Percentiles rank a stretch among this genome's conserved stretches.
Evolutionary conservation across 2,888 invertebrate genomes (phyloP).

Genomic region (Cheilosia scutellata): DNA sequence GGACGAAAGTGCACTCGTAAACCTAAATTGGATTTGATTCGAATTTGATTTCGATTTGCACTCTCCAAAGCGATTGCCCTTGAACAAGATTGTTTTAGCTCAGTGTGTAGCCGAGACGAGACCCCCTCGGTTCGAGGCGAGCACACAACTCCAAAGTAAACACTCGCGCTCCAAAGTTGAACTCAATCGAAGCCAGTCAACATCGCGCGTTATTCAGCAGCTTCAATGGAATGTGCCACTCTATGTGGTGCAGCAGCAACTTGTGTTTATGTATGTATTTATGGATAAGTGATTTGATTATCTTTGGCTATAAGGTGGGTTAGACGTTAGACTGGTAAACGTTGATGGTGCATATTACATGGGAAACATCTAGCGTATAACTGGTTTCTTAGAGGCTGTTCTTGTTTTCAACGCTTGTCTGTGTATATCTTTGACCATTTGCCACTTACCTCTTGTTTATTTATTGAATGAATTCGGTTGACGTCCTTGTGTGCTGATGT

Average conservation of each 20-base stretch:
- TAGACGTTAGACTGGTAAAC: slow-evolving; percentile 57
- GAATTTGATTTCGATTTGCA: slow-evolving; percentile 59
- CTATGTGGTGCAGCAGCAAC: slow-evolving; percentile 26
- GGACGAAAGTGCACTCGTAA: slow-evolving; percentile 31
- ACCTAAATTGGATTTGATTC: slow-evolving; percentile 40
- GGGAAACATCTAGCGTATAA: slow-evolving; percentile 48
- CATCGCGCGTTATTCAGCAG: slow-evolving; percentile 17
- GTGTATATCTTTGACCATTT: slow-evolving; percentile 56
- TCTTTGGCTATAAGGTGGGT: slow-evolving; percentile 56
- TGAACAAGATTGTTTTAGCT: slow-evolving; percentile 65
- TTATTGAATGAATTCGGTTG: slow-evolving; percentile 68
- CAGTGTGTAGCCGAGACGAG: neutral
- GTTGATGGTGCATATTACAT: slow-evolving; percentile 57
- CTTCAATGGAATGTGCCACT: slow-evolving; percentile 67
- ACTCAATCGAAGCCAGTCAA: slow-evolving; percentile 60
- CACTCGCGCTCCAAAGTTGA: slow-evolving; percentile 56
- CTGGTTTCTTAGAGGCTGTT: slow-evolving; percentile 59
- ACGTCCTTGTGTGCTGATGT: slow-evolving; percentile 59
- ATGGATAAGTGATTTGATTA: slow-evolving; percentile 70
- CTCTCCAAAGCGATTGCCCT: slow-evolving; percentile 65
- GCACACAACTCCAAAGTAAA: slow-evolving; percentile 59
- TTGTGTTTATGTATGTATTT: slow-evolving; percentile 41
- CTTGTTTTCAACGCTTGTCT: slow-evolving; percentile 34
- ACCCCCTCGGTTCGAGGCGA: neutral
- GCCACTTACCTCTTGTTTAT: slow-evolving; percentile 67